Conservation (phyloP, 2,113 vertebrate species). For the Rhinolophus sinicus region DNA sequence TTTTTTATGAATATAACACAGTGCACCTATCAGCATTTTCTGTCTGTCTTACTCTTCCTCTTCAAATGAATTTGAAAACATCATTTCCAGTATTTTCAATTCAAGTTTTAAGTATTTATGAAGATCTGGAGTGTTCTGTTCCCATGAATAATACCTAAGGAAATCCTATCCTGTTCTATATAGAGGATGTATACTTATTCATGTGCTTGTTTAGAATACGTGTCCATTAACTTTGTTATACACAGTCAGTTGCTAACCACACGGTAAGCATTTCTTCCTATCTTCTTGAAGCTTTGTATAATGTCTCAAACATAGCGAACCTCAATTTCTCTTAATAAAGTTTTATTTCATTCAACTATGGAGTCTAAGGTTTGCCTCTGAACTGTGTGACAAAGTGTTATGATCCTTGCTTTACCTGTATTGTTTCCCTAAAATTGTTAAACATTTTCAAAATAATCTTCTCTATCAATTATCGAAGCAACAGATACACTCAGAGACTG, state of each 20-base stretch:
- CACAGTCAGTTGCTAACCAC: not conserved
- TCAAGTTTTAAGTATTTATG: not conserved
- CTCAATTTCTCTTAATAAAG: not conserved
- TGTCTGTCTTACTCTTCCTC: not conserved
- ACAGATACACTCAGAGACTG: not conserved
- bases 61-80: not conserved
- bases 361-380: not conserved
- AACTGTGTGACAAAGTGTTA: not conserved
- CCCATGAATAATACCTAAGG: not conserved
- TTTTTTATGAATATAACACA: not conserved
- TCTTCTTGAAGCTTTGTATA: not conserved
- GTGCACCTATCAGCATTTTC: not conserved
- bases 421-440: not conserved
- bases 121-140: not conserved
- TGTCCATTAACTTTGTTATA: not conserved
- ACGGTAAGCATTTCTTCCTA: not conserved
- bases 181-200: not conserved
- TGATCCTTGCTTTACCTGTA: not conserved
- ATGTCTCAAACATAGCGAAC: not conserved
- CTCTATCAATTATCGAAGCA: not conserved
- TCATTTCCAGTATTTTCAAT: not conserved
- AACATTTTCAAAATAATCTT: conserved; percentile 22
- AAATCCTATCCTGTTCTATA: not conserved
- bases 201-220: not conserved
- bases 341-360: not conserved